Conservation (phyloP, 2,888 invertebrate species). For the Eudemis profundana region DNA sequence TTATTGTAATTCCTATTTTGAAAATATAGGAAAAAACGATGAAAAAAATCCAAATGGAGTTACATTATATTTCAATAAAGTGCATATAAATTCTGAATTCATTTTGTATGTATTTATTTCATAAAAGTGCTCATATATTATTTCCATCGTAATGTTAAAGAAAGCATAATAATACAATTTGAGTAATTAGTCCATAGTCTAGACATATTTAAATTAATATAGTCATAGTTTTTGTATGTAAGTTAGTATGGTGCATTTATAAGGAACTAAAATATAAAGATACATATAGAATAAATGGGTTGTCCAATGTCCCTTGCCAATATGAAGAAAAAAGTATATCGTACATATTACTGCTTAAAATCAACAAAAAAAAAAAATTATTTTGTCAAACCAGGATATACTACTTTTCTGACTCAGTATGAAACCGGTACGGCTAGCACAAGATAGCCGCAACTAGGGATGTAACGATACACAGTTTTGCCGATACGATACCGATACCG, state of each 20-base stretch:
- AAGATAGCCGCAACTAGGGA: too few relatives aligned
- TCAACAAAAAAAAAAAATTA: too few relatives aligned
- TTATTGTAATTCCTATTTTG: too few relatives aligned
- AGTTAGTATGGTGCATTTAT: conserved; percentile 40
- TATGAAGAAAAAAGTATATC: too few relatives aligned
- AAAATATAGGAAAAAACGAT: too few relatives aligned
- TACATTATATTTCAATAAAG: neutral
- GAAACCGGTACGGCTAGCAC: too few relatives aligned
- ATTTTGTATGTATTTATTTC: conserved; percentile 15
- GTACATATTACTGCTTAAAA: too few relatives aligned
- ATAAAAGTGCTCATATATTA: conserved; percentile 35
- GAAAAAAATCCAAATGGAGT: too few relatives aligned
- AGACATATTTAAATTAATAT: conserved; percentile 36
- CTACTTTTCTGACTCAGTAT: too few relatives aligned
- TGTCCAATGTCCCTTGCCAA: conserved; percentile 13
- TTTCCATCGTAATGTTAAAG: conserved; percentile 15
- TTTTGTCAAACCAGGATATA: too few relatives aligned
- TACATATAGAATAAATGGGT: conserved; percentile 10
- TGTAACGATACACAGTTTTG: too few relatives aligned
- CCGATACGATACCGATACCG: too few relatives aligned
- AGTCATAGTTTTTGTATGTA: conserved; percentile 38
- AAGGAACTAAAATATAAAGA: conserved; percentile 8
- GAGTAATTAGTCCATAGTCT: conserved; percentile 40
- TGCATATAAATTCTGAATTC: conserved; percentile 14
- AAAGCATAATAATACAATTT: conserved; percentile 40